Percentiles rank a stretch among this genome's conserved stretches.
Conservation (phyloP, 2,113 vertebrate species). For the Boulengerochromis microlepis region DNA sequence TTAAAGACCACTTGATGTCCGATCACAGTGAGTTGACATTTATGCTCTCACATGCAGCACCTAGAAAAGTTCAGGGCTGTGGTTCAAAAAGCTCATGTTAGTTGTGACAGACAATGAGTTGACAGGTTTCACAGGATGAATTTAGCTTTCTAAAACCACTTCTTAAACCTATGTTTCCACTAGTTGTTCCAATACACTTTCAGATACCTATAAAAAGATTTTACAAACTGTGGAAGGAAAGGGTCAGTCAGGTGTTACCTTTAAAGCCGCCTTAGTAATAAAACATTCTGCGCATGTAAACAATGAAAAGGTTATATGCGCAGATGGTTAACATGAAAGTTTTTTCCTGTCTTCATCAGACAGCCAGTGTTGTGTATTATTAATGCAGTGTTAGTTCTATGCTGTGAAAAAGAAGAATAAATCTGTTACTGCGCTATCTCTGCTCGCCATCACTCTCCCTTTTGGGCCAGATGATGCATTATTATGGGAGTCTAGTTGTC, state of each 20-base stretch:
- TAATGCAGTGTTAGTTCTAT: not conserved
- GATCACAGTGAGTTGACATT: not conserved
- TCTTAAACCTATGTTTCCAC: not conserved
- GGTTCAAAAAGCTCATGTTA: not conserved
- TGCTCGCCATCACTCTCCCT: not conserved
- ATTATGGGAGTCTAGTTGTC: slow-evolving; percentile 44
- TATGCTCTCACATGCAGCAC: not conserved
- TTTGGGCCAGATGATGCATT: slow-evolving; percentile 35
- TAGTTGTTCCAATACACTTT: accelerated
- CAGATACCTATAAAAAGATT: accelerated
- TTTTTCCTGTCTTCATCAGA: not conserved
- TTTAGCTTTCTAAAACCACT: not conserved
- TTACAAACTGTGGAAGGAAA: not conserved
- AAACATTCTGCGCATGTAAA: not conserved
- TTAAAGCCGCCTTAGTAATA: not conserved
- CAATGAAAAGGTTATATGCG: not conserved
- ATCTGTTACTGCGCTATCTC: slow-evolving; percentile 15
- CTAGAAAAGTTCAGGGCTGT: not conserved
- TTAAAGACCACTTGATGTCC: not conserved
- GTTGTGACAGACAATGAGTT: not conserved
- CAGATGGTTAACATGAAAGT: not conserved
- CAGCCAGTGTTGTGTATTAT: not conserved
- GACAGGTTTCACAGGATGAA: not conserved
- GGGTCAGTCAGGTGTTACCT: not conserved
- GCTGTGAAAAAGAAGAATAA: not conserved